A percentile compares a stretch with the other conserved stretches of the same genome.
phyloP scores from a whole-genome alignment of 2,797 vertebrate species.

The Chaetodon trifasciatus region DNA sequence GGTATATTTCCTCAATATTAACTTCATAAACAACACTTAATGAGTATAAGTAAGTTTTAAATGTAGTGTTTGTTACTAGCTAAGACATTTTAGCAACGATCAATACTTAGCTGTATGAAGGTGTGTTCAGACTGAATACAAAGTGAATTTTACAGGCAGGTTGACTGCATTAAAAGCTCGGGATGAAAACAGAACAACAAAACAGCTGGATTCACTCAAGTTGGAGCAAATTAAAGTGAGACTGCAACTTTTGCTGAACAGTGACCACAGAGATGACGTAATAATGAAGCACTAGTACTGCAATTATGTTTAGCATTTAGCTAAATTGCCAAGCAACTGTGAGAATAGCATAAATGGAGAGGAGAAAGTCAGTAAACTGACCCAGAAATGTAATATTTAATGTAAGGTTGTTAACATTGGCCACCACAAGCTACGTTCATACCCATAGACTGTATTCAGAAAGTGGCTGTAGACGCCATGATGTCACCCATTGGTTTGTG shows the following conservation, averaged over 20 bases:
- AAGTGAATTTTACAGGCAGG: neutral
- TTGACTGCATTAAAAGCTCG: too few relatives aligned
- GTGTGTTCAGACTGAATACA: conserved; percentile 2
- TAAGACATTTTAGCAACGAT: neutral
- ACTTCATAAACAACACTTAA: neutral
- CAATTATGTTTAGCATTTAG: neutral
- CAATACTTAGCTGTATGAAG: neutral
- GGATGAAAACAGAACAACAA: too few relatives aligned
- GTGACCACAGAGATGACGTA: neutral
- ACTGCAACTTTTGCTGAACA: neutral
- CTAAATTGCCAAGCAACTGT: neutral
- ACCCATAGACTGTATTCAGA: too few relatives aligned
- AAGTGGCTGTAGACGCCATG: too few relatives aligned
- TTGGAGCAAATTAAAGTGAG: neutral
- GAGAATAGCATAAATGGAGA: neutral
- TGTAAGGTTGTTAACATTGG: too few relatives aligned
- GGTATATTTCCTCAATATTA: neutral
- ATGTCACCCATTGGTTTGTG: too few relatives aligned
- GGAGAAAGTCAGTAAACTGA: neutral
- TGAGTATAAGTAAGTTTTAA: neutral
- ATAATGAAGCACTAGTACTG: neutral
- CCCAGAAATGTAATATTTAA: neutral
- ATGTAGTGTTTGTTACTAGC: too few relatives aligned
- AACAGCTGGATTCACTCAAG: neutral
- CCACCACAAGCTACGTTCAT: too few relatives aligned